phyloP scores from a whole-genome alignment of 92 coral and sea anemone genomes.

The Pocillopora grandis region DNA sequence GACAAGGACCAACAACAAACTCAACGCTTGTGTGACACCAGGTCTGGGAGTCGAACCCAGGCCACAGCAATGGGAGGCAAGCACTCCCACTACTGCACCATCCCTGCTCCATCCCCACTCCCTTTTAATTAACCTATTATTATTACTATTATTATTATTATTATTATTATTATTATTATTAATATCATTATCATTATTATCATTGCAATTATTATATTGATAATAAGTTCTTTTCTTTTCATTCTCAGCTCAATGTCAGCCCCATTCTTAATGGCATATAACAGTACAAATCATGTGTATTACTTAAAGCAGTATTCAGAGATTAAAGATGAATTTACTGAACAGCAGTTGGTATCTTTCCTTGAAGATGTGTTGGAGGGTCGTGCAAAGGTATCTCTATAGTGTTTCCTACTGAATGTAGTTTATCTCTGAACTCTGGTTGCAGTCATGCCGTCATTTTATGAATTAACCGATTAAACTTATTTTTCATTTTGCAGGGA shows the following conservation, averaged over 20 bases:
- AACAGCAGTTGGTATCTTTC: constrained; percentile 64
- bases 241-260: constrained; percentile 64
- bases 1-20: too few species aligned
- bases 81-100: too few species aligned
- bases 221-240: neutral
- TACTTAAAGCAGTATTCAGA: constrained; percentile 74
- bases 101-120: too few species aligned
- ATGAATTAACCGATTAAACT: neutral
- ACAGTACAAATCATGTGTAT: constrained; percentile 68
- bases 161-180: too few species aligned
- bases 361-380: constrained; percentile 76
- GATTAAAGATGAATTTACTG: constrained; percentile 69
- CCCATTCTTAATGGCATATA: constrained; percentile 85
- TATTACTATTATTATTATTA: too few species aligned
- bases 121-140: too few species aligned
- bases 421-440: neutral
- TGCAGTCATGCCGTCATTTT: neutral
- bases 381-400: constrained; percentile 55
- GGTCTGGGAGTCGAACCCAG: too few species aligned
- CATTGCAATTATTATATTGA: neutral
- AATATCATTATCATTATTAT: too few species aligned
- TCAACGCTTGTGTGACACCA: too few species aligned
- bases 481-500: constrained; percentile 49
- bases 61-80: too few species aligned
- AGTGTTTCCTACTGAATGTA: too few species aligned